Evolutionary conservation across 1,140 invertebrate genomes (phyloP), one percentile per base, ranked within the genome.

Genomic region (Hetaerina americana): DNA sequence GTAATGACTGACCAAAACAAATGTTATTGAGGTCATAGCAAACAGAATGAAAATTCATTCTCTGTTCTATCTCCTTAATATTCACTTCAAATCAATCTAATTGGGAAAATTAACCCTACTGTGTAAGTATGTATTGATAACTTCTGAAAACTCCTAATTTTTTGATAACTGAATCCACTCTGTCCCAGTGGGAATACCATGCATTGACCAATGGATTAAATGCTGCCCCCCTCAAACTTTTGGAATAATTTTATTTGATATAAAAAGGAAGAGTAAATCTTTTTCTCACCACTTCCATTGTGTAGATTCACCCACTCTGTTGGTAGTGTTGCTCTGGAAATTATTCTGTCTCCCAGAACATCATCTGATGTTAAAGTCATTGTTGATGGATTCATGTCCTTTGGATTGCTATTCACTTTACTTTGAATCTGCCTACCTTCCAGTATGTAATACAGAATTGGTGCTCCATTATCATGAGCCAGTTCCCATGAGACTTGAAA

Each of bases 401-500:
- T 57, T 18, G 40, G 40, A 10, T 10, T 5, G 2, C 15, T 57
- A 5, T 57, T 57, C 15, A 18, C 40, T 57, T 57, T 57, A 10
- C 15, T 18, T 2, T n/a, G 40, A 12, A 18, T 57, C 22, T 57
- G 40, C 10, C 40, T 73, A 8, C 84, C 85, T 78, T 90, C 88
- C 3, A 90, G 77, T 26, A 80, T 82, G 75, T 90, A 91, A 5
- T 85, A 74, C 25, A 84, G 80, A 5, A 89, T 83, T 27, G 82
- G 77, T 0, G 86, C 85, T 0, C 90, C 90, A 76, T 92, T 89
- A 66, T 88, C 86, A 66, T 82, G 79, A 0, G 91, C 86, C 0
- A 85, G 80, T 49, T 87, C 82, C 92, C 92, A 94, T 49, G 82
- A 84, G 0, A 94, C 84, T 76, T 91, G 87, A 78, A 89, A 92